A percentile compares a stretch with the other conserved stretches of the same genome.
Conservation (phyloP, 2,113 vertebrate genomes). For the Spermophilus dauricus region DNA sequence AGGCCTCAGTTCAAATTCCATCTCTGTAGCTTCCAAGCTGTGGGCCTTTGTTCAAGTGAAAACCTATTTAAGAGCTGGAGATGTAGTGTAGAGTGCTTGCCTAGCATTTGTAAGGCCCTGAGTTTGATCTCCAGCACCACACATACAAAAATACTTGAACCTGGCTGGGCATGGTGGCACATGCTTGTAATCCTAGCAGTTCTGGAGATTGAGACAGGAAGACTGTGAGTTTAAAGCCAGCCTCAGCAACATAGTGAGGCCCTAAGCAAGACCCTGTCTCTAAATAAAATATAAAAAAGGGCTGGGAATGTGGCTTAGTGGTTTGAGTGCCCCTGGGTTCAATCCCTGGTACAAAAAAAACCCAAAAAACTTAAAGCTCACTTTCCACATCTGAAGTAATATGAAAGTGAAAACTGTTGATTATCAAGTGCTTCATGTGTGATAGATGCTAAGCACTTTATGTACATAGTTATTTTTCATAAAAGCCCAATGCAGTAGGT, state of each 20-base stretch:
- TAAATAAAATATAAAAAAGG: neutral
- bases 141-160: too few relatives aligned
- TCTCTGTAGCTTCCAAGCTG: neutral
- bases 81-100: too few relatives aligned
- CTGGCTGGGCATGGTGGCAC: too few relatives aligned
- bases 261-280: neutral
- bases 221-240: neutral
- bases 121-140: too few relatives aligned
- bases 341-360: neutral
- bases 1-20: neutral
- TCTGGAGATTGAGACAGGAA: neutral
- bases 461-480: neutral
- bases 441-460: neutral
- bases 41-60: neutral
- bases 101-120: too few relatives aligned
- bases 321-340: neutral
- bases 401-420: neutral
- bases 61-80: neutral
- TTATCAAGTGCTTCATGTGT: neutral
- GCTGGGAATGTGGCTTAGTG: neutral
- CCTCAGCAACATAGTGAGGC: too few relatives aligned
- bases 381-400: neutral
- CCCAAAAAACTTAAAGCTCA: neutral
- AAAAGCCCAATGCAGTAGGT: neutral
- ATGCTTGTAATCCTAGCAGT: neutral